These are phyloP conservation scores for Blastomussa wellsi DNA, from an alignment of 92 coral and sea anemone genomes.

Conservation along the genomic window DNA sequence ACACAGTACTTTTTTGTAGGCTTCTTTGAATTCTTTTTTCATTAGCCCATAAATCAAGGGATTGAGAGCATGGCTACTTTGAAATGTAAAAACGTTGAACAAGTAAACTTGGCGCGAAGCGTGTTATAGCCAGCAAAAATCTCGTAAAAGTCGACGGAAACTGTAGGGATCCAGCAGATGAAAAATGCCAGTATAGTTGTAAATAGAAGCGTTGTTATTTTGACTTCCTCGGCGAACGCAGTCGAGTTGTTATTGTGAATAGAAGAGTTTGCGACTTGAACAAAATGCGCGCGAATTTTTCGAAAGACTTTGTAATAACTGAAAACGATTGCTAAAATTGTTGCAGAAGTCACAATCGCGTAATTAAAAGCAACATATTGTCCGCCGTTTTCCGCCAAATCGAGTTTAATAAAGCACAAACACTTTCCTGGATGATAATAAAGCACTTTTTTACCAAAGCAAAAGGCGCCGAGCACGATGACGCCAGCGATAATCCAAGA, in stretches of 20 bases:
- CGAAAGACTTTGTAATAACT: slow-evolving; percentile 7
- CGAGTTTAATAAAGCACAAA: neutral
- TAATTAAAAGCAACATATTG: neutral
- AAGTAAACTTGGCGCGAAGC: slow-evolving; percentile 8
- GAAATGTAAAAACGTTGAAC: slow-evolving; percentile 8
- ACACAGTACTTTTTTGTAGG: neutral
- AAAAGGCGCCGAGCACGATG: neutral
- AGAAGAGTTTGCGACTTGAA: slow-evolving; percentile 7
- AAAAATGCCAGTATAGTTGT: neutral
- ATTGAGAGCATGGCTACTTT: neutral
- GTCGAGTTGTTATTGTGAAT: neutral
- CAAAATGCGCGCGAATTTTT: slow-evolving; percentile 10
- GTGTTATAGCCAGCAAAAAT: neutral
- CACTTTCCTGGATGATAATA: slow-evolving; percentile 18
- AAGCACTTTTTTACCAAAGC: neutral
- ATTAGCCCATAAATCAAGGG: slow-evolving; percentile 5
- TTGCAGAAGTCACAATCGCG: too few relatives aligned
- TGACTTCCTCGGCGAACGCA: slow-evolving; percentile 10
- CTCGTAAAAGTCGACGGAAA: slow-evolving; percentile 7
- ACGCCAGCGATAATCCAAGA: slow-evolving; percentile 1
- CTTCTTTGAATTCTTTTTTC: slow-evolving; percentile 7
- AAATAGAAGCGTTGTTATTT: neutral
- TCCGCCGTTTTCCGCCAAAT: neutral
- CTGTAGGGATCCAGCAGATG: neutral
- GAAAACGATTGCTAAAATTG: neutral